Base-by-base conservation (phyloP, 2,113 vertebrate genomes). In the Rostratula benghalensis region DNA sequence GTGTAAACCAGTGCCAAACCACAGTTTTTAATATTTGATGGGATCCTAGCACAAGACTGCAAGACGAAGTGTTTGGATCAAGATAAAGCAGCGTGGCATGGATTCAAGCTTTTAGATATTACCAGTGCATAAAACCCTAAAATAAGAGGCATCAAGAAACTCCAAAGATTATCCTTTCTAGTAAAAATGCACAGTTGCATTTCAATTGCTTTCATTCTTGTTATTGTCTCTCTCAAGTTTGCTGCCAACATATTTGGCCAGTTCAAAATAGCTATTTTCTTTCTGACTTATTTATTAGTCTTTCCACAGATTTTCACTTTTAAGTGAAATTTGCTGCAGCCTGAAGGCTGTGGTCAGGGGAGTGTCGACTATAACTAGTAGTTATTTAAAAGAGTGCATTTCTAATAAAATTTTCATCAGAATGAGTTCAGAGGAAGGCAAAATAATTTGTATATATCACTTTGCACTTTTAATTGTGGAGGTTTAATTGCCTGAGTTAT, bases 11-110 rank as follows among this genome's bases (percentile, higher is more conserved):
- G 11, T 74, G 79, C 93, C 84, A 93, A 91, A 77, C 89, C 85
- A 73, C 88, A 75, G 33, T 37, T 94, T 90, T 95, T 83, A 95
- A 92, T 93, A 88, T 90, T 85, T 91, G n/a, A 60, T 93, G 56
- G 31, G 13, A 85, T 96, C 61, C 65, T 43, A 85, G 48, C 9
- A 33, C 50, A 88, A 77, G 75, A 51, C 67, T 89, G 48, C 25
- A 81, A 79, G 75, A 75, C 65, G 57, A 79, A 87, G 50, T 77
- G 30, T 77, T 96, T 86, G 82, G 85, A 90, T 78, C 43, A 83
- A 83, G 87, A 93, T 92, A 83, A 96, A 96, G 54, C 30, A 74
- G 11, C 24, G 5, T 90, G 50, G 43, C 46, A 70, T 88, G 18
- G 21, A 17, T 88, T 90, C 84, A 92, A 80, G 59, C 33, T 77